These are phyloP conservation scores for Pseudolaguvia tuberculata DNA, from an alignment of 2,113 vertebrate species.

Conservation along the genomic window DNA sequence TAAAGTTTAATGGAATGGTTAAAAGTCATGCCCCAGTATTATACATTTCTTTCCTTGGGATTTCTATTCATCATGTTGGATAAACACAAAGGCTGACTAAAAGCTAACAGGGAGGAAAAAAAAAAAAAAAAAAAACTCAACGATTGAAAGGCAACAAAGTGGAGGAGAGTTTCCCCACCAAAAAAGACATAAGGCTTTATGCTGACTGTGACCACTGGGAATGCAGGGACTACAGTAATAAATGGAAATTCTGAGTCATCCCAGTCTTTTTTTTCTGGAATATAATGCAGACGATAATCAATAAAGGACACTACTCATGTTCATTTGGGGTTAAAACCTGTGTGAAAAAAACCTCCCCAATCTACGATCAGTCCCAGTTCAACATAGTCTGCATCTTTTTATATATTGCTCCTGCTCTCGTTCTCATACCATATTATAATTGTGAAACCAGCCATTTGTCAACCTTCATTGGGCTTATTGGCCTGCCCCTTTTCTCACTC, in stretches of 20 bases:
- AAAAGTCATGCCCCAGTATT: background rate
- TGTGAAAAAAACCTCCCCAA: background rate
- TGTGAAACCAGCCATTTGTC: conserved; percentile 18
- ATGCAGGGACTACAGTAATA: background rate
- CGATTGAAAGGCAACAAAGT: background rate
- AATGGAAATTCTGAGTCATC: background rate
- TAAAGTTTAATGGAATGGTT: background rate
- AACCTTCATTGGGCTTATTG: conserved; percentile 26
- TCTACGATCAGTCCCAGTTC: background rate
- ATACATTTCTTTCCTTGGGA: background rate
- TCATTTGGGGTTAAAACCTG: no score
- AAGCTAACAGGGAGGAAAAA: background rate
- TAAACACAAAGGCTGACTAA: background rate
- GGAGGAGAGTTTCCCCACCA: background rate
- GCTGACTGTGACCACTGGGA: background rate
- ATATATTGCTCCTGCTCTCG: background rate
- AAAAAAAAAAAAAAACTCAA: background rate
- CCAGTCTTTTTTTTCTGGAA: background rate
- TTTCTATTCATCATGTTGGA: background rate
- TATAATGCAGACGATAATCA: background rate
- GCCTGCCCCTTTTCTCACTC: conserved; percentile 5
- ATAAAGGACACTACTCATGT: background rate
- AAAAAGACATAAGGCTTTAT: conserved; percentile 11
- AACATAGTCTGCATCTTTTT: background rate
- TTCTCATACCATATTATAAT: background rate